A percentile compares a stretch with the other conserved stretches of the same genome.
Evolutionary conservation across 2,888 invertebrate genomes (phyloP).

Genomic region (Malachius bipustulatus): DNA sequence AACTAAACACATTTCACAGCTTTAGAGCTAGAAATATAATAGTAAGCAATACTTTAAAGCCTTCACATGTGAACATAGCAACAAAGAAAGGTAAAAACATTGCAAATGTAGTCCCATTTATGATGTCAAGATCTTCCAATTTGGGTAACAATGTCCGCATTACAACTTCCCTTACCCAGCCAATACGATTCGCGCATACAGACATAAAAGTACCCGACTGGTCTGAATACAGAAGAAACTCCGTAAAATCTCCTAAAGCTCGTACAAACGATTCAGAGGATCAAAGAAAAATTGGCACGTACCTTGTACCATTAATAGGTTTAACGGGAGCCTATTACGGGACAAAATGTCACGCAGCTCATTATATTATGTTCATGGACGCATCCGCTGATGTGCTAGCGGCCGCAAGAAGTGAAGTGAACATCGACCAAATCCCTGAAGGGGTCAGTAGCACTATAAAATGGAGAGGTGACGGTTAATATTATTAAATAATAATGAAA

Average conservation of each 20-base stretch:
- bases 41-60: no score
- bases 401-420: conserved; percentile 63
- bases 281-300: conserved; percentile 61
- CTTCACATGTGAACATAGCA: no score
- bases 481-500: conserved; percentile 2
- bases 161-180: background rate
- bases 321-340: conserved; percentile 47
- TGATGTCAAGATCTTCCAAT: no score
- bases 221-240: conserved; percentile 60
- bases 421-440: conserved; percentile 53
- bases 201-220: conserved; percentile 85
- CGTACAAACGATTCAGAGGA: conserved; percentile 45
- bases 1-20: no score
- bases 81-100: no score
- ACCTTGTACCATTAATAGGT: conserved; percentile 60
- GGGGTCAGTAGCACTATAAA: conserved; percentile 55
- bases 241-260: conserved; percentile 45
- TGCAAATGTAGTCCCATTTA: no score
- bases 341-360: conserved; percentile 47
- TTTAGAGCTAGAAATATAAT: no score
- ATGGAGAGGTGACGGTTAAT: conserved; percentile 50
- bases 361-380: conserved; percentile 46
- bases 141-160: no score
- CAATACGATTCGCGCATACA: conserved; percentile 51
- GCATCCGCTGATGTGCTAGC: conserved; percentile 66